Evolutionary conservation across 2,113 vertebrate genomes (phyloP).

Genomic region (Athene cunicularia): DNA sequence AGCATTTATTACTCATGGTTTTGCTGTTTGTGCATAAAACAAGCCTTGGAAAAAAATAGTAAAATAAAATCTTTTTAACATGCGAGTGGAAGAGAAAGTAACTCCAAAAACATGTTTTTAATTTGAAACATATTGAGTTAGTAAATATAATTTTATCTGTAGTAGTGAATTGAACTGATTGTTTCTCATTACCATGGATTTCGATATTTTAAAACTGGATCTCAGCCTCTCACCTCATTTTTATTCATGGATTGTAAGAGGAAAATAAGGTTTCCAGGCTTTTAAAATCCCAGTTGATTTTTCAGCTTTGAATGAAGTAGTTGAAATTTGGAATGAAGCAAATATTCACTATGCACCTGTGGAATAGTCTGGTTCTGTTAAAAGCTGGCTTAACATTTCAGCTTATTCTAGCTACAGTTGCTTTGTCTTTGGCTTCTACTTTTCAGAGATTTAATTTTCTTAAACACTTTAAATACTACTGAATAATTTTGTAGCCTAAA

Average conservation of each 20-base stretch:
- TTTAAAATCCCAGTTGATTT: slow-evolving; percentile 49
- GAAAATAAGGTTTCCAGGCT: slow-evolving; percentile 17
- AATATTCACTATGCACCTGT: background rate
- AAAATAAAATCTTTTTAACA: background rate
- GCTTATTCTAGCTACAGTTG: background rate
- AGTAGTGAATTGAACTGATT: slow-evolving; percentile 35
- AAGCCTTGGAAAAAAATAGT: background rate
- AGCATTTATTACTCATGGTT: background rate
- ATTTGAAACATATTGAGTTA: slow-evolving; percentile 11
- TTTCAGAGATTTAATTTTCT: background rate
- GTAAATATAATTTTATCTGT: slow-evolving; percentile 16
- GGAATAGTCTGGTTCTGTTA: background rate
- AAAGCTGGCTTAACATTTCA: background rate
- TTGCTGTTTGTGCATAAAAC: background rate
- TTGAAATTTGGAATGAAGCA: slow-evolving; percentile 3
- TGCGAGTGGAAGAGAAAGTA: background rate
- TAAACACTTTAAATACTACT: background rate
- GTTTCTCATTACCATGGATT: background rate
- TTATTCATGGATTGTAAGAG: slow-evolving; percentile 18
- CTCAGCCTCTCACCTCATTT: slow-evolving; percentile 40
- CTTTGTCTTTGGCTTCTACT: background rate
- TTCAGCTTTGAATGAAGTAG: slow-evolving; percentile 34
- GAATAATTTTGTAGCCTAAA: background rate
- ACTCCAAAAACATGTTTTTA: background rate
- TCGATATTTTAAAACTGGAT: background rate